These are phyloP conservation scores for Echeneis naucrates DNA, from an alignment of 2,797 vertebrate species.

Conservation along the genomic window DNA sequence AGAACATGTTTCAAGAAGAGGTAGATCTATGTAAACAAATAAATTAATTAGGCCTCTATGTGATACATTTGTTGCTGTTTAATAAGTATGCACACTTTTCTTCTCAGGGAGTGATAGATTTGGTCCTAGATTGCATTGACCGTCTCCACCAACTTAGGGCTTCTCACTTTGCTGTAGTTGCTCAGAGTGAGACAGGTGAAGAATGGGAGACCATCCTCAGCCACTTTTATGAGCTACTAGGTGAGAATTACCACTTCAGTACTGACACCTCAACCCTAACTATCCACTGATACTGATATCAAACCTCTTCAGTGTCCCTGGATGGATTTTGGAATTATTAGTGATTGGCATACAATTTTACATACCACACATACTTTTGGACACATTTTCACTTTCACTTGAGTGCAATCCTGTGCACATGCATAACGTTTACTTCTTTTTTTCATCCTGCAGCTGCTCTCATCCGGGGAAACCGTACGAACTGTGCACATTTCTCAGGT, in stretches of 20 bases:
- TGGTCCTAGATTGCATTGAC: conserved; percentile 94
- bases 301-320: conserved; percentile 1
- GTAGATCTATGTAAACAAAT: conserved; percentile 70
- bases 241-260: conserved; percentile 78
- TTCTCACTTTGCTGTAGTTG: conserved; percentile 87
- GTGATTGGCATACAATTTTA: not conserved
- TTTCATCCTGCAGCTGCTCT: conserved; percentile 86
- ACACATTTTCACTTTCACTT: too few species aligned
- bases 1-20: conserved; percentile 97
- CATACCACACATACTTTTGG: too few species aligned
- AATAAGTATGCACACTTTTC: conserved; percentile 1
- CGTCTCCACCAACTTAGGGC: conserved; percentile 89
- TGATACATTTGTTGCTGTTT: not conserved
- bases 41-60: rapidly evolving
- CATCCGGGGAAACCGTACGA: conserved; percentile 92
- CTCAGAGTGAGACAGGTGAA: conserved; percentile 86
- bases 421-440: not conserved
- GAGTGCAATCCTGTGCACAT: not conserved
- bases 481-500: conserved; percentile 93
- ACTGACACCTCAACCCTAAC: not conserved
- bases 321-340: not conserved
- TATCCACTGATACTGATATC: not conserved
- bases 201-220: conserved; percentile 90
- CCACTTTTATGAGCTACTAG: conserved; percentile 91
- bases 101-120: conserved; percentile 90